Percentiles rank a stretch among this genome's conserved stretches.
These are phyloP conservation scores for Glaucopsyche alexis DNA, from an alignment of 2,888 invertebrate species.

Conservation along the genomic window DNA sequence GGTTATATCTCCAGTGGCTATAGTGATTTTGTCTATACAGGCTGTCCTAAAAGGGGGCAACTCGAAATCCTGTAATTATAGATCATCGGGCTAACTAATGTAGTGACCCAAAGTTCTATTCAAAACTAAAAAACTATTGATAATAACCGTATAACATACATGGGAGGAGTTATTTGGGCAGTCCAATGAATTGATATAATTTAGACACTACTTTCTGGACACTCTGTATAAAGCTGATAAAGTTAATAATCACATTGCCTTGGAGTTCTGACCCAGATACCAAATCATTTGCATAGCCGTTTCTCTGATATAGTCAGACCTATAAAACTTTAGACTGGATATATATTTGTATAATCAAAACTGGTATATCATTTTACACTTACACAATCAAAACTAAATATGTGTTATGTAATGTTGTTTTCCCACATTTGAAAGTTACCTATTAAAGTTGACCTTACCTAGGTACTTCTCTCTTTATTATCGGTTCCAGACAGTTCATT, in stretches of 20 bases:
- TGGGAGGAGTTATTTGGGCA: no score
- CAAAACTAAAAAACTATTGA: no score
- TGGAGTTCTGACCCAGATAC: slow-evolving; percentile 6
- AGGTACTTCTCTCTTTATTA: not conserved
- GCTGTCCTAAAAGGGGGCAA: not conserved
- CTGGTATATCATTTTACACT: not conserved
- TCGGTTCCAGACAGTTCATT: not conserved
- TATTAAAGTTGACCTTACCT: no score
- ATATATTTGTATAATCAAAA: not conserved
- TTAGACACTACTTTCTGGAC: not conserved
- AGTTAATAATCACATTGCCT: slow-evolving; percentile 1
- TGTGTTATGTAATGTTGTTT: not conserved
- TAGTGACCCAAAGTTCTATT: no score
- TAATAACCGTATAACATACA: no score
- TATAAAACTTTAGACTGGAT: slow-evolving; percentile 15
- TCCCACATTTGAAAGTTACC: not conserved
- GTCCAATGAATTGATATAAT: no score
- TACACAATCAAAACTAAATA: not conserved
- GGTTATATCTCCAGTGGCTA: slow-evolving; percentile 7
- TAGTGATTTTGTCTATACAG: not conserved
- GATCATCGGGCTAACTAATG: no score
- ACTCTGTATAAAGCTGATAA: not conserved
- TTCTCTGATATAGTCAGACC: not conserved
- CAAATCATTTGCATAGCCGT: slow-evolving; percentile 4
- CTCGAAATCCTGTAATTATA: not conserved